Evolutionary conservation across 1,140 invertebrate species (phyloP), one percentile per base, ranked within the genome.

Genomic region (Physella acuta): DNA sequence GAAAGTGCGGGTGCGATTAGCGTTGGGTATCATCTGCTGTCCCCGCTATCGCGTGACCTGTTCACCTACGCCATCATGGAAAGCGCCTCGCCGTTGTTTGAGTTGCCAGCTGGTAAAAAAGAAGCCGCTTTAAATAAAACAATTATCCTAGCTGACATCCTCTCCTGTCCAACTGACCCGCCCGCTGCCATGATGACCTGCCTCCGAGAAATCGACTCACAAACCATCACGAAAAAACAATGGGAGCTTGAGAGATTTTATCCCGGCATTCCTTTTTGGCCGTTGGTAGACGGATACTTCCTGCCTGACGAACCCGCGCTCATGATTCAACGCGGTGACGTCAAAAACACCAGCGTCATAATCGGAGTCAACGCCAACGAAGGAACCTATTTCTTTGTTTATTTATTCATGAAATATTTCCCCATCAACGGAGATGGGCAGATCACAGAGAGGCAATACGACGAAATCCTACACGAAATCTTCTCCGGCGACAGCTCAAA

Each of bases 311-410:
- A 89, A 74, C 94, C 95, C 0, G 84, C 87, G 34, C 86, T 90
- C 31, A 91, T 92, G 1, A 79, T 97, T 70, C 87, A 87, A 33
- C 91, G 89, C 66, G 89, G 91, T 68, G 93, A 94, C 74, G 95
- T 96, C 84, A 97, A 97, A 83, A 93, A 94, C 80, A 92, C 92
- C 3, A 93, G 92, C 76, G 91, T 97, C 71, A 85, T 98, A 30
- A 90, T 95, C 87, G 95, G 95, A 3, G 92, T 91, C n/a, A 95
- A 95, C 77, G 91, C 91, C 4, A 94, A 98, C 82, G 95, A 98
- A 66, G 78, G 78, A 4, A 70, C 62, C 20, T 81, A 75, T 68
- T 81, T 77, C 36, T 61, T 77, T 24, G 14, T 77, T 8, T 80
- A 80, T 61, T 60, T 51, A 24, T 68, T 74, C 30, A 64, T 37